Base-by-base conservation (phyloP, 2,888 invertebrate species). In the Lymantria monacha region DNA sequence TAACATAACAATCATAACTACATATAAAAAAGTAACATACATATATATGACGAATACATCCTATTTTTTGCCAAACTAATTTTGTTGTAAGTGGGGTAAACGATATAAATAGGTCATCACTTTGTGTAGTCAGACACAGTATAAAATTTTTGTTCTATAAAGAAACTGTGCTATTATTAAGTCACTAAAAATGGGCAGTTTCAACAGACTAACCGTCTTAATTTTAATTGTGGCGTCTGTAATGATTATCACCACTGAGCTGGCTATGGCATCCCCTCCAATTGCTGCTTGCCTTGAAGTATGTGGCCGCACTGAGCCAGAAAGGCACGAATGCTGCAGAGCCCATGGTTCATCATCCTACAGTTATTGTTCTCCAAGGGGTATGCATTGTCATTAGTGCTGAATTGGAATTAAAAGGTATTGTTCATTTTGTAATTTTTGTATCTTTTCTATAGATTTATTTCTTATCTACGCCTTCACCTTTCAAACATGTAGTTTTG, bases 221-320 rank as follows among this genome's bases (percentile, higher is more conserved):
- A 30, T 49, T 2, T 22, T 49, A 44, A 15, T 49, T 12, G 38
- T 44, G 31, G 49, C 49, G 0, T 49, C 44, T 22, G 41, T 33
- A 10, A 33, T 33, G 33, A 33, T 33, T 8, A 33, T 33, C 33
- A 33, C 33, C 33, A 33, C 33, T 45, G 1, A 49, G n/a, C 30
- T 45, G 13, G 51, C 51, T 5, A 10, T 44, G 10, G 51, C 48
- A 12, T 51, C 33, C 33, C 2, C 15, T 10, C 37, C 40, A 9
- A 49, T 59, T 9, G 48, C 46, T 7, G 57, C 59, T 30, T 59
- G 59, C 14, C 54, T 57, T 44, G 49, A 59, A 46, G 59, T 59
- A 43, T 59, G 59, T 46, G 31, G 8, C 9, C 47, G 59, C 10
- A 57, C 33, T 43, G 44, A 44, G 9, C 46, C 59, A 9, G 59